Evolutionary conservation across 2,888 invertebrate species (phyloP).

Genomic region (Acanthopleura granulata): DNA sequence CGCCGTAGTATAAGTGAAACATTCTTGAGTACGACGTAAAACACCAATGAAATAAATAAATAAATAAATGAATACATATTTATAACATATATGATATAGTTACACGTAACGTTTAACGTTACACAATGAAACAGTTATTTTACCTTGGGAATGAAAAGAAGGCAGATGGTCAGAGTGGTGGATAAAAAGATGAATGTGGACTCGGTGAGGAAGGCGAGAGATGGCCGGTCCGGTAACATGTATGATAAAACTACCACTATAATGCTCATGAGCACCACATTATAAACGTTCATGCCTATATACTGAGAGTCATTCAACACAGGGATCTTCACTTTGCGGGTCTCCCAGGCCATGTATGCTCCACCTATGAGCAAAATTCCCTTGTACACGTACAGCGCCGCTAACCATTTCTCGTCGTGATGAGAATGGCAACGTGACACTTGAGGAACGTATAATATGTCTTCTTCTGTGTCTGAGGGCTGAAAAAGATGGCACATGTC

Average conservation of each 20-base stretch:
- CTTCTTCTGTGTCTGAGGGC: slow-evolving; percentile 58
- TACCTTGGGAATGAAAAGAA: slow-evolving; percentile 88
- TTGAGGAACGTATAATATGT: slow-evolving; percentile 73
- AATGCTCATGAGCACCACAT: slow-evolving; percentile 88
- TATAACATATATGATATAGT: no score
- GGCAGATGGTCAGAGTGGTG: slow-evolving; percentile 86
- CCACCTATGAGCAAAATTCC: slow-evolving; percentile 89
- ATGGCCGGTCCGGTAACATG: slow-evolving; percentile 79
- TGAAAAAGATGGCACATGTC: slow-evolving; percentile 28
- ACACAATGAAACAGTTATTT: background rate
- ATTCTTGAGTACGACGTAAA: no score
- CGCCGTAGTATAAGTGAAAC: no score
- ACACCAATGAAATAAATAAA: no score
- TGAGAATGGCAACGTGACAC: slow-evolving; percentile 90
- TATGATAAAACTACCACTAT: slow-evolving; percentile 91
- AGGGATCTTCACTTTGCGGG: slow-evolving; percentile 84
- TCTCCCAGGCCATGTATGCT: slow-evolving; percentile 97
- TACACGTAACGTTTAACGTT: no score
- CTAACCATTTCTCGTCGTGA: slow-evolving; percentile 91
- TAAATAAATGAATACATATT: no score
- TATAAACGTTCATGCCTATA: slow-evolving; percentile 91
- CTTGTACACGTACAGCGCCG: slow-evolving; percentile 90
- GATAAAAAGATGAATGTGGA: slow-evolving; percentile 86
- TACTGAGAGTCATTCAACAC: slow-evolving; percentile 94
- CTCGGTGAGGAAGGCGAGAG: slow-evolving; percentile 73